Evolutionary conservation across 1,140 invertebrate genomes (phyloP).

Genomic region (Conopomorpha cramerella): DNA sequence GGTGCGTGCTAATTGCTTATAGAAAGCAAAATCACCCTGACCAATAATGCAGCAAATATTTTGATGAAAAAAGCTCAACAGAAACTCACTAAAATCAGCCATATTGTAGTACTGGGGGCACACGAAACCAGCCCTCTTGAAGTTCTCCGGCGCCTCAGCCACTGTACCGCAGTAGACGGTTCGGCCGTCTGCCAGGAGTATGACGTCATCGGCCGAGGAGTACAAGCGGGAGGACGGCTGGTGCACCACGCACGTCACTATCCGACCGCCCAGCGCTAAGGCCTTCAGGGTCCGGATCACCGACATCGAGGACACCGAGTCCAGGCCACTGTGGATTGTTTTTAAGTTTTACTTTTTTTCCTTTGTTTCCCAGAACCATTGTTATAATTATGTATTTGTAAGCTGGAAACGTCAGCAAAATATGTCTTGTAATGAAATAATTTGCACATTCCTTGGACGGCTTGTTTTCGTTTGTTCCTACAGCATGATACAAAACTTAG

Average conservation of each 20-base stretch:
- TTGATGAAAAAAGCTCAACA: no score
- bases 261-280: conserved; percentile 74
- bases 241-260: conserved; percentile 85
- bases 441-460: no score
- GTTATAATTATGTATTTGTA: no score
- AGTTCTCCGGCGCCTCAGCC: conserved; percentile 51
- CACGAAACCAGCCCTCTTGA: conserved; percentile 55
- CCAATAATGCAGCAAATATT: no score
- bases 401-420: no score
- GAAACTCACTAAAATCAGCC: conserved; percentile 68
- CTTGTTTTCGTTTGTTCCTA: no score
- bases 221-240: conserved; percentile 87
- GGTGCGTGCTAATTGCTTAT: no score
- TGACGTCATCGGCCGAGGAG: conserved; percentile 68
- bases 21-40: no score
- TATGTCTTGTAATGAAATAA: no score
- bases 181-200: conserved; percentile 64
- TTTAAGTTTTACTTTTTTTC: no score
- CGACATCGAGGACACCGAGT: conserved; percentile 75
- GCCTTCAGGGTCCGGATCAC: conserved; percentile 68
- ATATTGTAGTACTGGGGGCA: conserved; percentile 73
- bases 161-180: conserved; percentile 65
- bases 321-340: conserved; percentile 79
- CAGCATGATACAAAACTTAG: no score
- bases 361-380: no score